Evolutionary conservation across 2,113 vertebrate species (phyloP).

Genomic region (Engraulis encrasicolus): DNA sequence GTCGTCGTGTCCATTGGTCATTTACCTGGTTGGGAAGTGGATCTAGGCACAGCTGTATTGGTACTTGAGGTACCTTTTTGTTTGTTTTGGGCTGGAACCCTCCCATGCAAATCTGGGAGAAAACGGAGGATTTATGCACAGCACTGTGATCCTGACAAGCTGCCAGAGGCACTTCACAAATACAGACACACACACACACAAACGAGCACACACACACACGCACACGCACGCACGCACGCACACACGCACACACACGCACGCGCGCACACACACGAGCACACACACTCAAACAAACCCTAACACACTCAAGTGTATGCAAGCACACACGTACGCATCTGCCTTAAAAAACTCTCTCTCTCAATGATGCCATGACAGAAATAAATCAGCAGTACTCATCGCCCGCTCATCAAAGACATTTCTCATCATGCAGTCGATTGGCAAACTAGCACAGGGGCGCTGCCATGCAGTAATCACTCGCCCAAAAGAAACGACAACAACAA

Average conservation of each 20-base stretch:
- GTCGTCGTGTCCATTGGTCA: slow-evolving; percentile 2
- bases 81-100: slow-evolving; percentile 78
- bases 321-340: no score
- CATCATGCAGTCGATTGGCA: neutral
- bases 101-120: slow-evolving; percentile 79
- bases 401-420: neutral
- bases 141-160: neutral
- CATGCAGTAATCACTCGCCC: neutral
- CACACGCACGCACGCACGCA: neutral
- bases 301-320: no score
- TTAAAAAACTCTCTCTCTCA: neutral
- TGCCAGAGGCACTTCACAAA: slow-evolving; percentile 20
- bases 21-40: slow-evolving; percentile 91
- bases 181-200: neutral
- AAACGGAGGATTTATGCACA: slow-evolving; percentile 64
- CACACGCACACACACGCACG: neutral
- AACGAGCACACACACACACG: neutral
- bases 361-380: neutral
- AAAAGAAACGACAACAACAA: slow-evolving; percentile 12
- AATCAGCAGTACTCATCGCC: neutral
- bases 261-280: neutral
- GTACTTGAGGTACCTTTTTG: slow-evolving; percentile 67
- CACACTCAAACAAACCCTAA: no score
- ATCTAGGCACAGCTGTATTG: slow-evolving; percentile 79
- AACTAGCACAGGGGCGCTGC: neutral